Evolutionary conservation across 2,888 invertebrate genomes (phyloP), one percentile per base, ranked within the genome.

Genomic region (Trilocha varians): DNA sequence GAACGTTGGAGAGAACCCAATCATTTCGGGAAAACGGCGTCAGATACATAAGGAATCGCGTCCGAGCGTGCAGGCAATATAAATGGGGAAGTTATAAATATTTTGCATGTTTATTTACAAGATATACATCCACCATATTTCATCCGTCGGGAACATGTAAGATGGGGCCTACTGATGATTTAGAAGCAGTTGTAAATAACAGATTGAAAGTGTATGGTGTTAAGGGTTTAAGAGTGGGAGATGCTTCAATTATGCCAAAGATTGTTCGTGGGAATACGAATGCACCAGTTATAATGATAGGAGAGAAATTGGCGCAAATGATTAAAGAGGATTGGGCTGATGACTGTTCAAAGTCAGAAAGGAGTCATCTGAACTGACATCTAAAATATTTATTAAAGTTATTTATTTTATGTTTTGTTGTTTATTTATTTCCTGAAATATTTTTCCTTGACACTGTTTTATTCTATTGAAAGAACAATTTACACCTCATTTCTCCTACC

Each of bases 221-320:
- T 34, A 50, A 48, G 32, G 78, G 87, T 43, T 65, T 92, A 4
- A 84, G 94, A 44, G 93, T 94, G 0, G 90, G 89, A 0, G 94
- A 94, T 70, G 93, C 92, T 1, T 93, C 93, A 4, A 90, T 95
- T 35, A 95, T 95, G 94, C 95, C 94, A 0, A 84, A 74, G 9
- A 90, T 95, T 40, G 87, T 93, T 4, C 91, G 93, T 50, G 93
- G 92, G 0, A 95, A 95, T 65, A 94, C 94, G 0, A 94, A 94
- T 62, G 95, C 93, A 0, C 91, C 94, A 0, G 88, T 89, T 0
- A 91, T 95, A 14, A 95, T 95, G 95, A 94, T 95, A 39, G 95
- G 90, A 0, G 95, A 95, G 38, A 79, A 79, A 51, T 67, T 59
- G 1, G 60, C 79, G 9, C 70, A 77, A 50, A 70, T 79, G 64